Conservation (phyloP, 2,113 vertebrate species). For the Osmerus eperlanus region DNA sequence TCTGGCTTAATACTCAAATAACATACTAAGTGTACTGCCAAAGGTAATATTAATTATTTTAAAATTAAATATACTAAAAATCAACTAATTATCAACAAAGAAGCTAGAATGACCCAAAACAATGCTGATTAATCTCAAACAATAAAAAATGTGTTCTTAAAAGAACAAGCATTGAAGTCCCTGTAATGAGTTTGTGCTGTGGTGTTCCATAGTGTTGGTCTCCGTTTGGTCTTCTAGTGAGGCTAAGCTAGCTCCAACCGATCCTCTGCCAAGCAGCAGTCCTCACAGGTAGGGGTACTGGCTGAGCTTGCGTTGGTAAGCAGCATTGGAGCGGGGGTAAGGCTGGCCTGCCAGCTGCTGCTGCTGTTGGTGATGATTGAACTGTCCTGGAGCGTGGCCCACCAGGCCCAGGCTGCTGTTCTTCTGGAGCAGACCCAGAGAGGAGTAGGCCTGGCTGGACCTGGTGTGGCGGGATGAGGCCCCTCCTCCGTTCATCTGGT, state of each 20-base stretch:
- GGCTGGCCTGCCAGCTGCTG: constrained; percentile 43
- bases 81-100: neutral
- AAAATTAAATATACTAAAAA: neutral
- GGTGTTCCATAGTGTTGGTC: constrained; percentile 40
- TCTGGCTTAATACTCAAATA: no score
- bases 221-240: constrained; percentile 32
- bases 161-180: constrained; percentile 23
- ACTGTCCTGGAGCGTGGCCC: constrained; percentile 80
- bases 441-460: constrained; percentile 63
- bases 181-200: constrained; percentile 39
- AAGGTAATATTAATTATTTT: neutral
- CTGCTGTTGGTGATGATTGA: constrained; percentile 81
- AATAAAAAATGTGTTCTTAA: constrained; percentile 7
- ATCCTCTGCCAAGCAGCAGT: neutral
- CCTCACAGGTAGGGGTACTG: constrained; percentile 89
- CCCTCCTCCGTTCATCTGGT: constrained; percentile 87
- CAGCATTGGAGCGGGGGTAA: constrained; percentile 78
- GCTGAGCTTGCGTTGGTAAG: constrained; percentile 90
- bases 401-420: constrained; percentile 71
- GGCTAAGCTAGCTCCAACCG: neutral
- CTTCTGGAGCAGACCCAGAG: constrained; percentile 89
- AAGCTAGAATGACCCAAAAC: neutral
- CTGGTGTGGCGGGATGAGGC: constrained; percentile 77
- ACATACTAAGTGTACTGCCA: neutral
- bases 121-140: neutral